Evolutionary conservation across 2,113 vertebrate species (phyloP).

Genomic region (Tamias sibiricus): DNA sequence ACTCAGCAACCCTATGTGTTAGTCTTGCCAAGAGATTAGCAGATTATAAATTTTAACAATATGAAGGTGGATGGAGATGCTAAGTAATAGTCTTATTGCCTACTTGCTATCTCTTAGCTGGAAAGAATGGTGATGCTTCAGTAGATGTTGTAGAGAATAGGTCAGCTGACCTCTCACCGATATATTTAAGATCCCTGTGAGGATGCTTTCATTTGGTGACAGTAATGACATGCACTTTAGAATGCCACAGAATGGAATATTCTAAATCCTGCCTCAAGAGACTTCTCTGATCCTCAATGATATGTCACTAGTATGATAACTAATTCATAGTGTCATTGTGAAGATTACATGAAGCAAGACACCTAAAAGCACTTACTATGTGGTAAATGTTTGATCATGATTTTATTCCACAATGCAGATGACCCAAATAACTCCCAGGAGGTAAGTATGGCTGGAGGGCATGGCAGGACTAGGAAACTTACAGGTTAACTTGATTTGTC

Average conservation of each 20-base stretch:
- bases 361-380: not conserved
- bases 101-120: not conserved
- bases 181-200: not conserved
- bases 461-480: not conserved
- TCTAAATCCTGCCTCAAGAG: conserved; percentile 15
- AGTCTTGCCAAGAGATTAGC: conserved; percentile 3
- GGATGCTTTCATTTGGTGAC: not conserved
- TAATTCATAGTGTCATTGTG: not conserved
- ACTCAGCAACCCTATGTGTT: not conserved
- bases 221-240: not conserved
- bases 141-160: not conserved
- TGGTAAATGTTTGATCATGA: not conserved
- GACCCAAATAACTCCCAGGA: not conserved
- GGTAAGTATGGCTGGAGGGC: fast-evolving
- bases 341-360: not conserved
- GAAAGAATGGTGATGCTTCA: not conserved
- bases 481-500: not conserved
- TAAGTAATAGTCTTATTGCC: not conserved
- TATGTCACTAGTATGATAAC: not conserved
- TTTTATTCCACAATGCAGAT: not conserved
- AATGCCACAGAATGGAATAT: not conserved
- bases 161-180: not conserved
- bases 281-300: not conserved
- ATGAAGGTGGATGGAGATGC: not conserved
- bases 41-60: not conserved